Evolutionary conservation across 2,113 vertebrate species (phyloP).

Genomic region (Brachyhypopomus occidentalis): DNA sequence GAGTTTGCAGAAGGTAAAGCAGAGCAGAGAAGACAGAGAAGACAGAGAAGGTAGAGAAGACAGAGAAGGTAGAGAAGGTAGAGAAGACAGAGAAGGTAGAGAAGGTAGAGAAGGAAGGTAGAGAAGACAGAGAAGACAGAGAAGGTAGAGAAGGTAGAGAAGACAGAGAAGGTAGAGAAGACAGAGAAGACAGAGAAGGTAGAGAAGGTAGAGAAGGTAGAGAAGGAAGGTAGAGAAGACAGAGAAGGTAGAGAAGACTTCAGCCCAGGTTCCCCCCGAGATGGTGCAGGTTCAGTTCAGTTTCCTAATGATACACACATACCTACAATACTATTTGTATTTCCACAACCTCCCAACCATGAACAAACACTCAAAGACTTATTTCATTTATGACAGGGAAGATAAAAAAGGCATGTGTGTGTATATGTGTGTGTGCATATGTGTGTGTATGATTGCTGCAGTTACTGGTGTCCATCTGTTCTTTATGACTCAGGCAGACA

Average conservation of each 20-base stretch:
- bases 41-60: no score
- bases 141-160: background rate
- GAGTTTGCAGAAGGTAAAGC: background rate
- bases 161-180: background rate
- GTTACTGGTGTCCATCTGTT: conserved; percentile 21
- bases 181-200: background rate
- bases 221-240: background rate
- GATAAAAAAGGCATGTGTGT: background rate
- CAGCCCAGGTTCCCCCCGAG: no score
- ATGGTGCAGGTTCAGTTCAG: background rate
- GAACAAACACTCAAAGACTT: conserved; percentile 38
- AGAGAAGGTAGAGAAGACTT: background rate
- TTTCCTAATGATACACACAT: background rate
- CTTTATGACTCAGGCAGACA: conserved; percentile 12
- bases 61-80: no score
- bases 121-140: no score
- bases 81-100: background rate
- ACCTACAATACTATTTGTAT: background rate
- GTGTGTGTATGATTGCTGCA: conserved; percentile 46
- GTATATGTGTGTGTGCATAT: background rate
- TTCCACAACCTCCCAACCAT: conserved; percentile 4
- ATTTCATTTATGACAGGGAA: background rate
- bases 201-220: background rate
- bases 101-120: no score
- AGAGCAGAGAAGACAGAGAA: background rate